A percentile compares a stretch with the other conserved stretches of the same genome.
phyloP scores from a whole-genome alignment of 2,888 invertebrate genomes.

The Sinohyriopsis cumingii region DNA sequence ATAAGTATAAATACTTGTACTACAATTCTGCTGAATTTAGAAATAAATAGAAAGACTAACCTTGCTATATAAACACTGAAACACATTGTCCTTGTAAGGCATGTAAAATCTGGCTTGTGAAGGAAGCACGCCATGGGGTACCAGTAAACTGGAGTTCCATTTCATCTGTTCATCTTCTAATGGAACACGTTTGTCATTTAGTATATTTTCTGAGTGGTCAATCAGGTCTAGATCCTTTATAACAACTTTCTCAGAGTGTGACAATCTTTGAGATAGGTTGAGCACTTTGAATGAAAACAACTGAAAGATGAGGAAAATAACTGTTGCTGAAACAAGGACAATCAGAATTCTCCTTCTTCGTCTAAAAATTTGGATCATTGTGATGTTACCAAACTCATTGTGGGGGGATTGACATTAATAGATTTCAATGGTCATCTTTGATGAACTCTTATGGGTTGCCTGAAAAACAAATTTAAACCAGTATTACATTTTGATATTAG shows the following conservation, averaged over 20 bases:
- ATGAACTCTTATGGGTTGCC: too few species aligned
- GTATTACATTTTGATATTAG: too few species aligned
- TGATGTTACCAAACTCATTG: background rate
- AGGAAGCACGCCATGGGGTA: constrained; percentile 3
- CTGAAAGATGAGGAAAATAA: constrained; percentile 28
- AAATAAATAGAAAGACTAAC: constrained; percentile 18
- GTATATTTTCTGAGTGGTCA: too few species aligned
- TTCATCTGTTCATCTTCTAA: too few species aligned
- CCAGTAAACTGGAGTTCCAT: constrained; percentile 10
- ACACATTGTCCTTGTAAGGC: constrained; percentile 33
- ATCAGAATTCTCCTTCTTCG: constrained; percentile 23
- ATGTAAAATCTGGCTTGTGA: constrained; percentile 28
- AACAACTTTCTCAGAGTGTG: too few species aligned
- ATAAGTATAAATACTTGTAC: background rate
- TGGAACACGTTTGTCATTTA: too few species aligned
- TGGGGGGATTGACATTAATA: too few species aligned
- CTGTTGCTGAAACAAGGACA: constrained; percentile 12
- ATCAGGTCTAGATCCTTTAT: too few species aligned
- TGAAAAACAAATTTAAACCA: too few species aligned
- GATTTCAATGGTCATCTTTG: too few species aligned
- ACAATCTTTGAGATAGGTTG: background rate
- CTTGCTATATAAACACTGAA: constrained; percentile 51
- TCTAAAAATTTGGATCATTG: background rate
- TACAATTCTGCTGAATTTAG: background rate
- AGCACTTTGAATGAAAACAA: constrained; percentile 20